A percentile compares a stretch with the other conserved stretches of the same genome.
Evolutionary conservation across 1,140 invertebrate genomes (phyloP).

Genomic region (Steinernema feltiae): DNA sequence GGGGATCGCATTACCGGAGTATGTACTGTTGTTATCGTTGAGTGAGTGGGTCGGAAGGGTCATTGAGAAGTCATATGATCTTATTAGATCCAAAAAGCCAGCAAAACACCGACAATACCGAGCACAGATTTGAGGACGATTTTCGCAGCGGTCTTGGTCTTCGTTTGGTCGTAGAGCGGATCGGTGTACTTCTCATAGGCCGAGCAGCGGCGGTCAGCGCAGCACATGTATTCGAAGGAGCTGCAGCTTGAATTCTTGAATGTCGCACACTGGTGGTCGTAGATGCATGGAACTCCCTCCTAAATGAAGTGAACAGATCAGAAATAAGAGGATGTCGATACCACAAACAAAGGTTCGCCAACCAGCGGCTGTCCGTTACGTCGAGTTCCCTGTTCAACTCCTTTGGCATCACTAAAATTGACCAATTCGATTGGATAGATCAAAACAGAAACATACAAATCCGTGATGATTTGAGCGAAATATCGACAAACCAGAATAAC

Average conservation of each 20-base stretch:
- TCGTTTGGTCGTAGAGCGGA: not conserved
- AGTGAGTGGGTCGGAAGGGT: not conserved
- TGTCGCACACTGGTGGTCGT: not conserved
- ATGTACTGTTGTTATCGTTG: not conserved
- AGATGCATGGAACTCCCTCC: not conserved
- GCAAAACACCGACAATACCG: not conserved
- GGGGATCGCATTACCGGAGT: not conserved
- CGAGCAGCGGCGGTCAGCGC: not conserved
- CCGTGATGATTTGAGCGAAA: not conserved
- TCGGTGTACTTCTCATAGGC: not conserved
- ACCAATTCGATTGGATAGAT: too few relatives aligned
- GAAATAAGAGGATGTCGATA: too few relatives aligned
- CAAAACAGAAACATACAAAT: not conserved
- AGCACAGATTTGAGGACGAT: too few relatives aligned
- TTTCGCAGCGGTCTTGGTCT: too few relatives aligned
- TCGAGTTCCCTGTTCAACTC: not conserved
- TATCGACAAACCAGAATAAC: not conserved
- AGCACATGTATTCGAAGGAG: not conserved
- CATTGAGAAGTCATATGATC: not conserved
- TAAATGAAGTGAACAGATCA: too few relatives aligned
- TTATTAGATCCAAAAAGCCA: not conserved
- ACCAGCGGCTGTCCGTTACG: not conserved
- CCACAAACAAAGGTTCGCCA: too few relatives aligned
- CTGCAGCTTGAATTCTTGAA: not conserved
- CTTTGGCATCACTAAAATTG: not conserved